Evolutionary conservation across 2,888 invertebrate genomes (phyloP), one percentile per base, ranked within the genome.

Genomic region (Linnaemya tessellans): DNA sequence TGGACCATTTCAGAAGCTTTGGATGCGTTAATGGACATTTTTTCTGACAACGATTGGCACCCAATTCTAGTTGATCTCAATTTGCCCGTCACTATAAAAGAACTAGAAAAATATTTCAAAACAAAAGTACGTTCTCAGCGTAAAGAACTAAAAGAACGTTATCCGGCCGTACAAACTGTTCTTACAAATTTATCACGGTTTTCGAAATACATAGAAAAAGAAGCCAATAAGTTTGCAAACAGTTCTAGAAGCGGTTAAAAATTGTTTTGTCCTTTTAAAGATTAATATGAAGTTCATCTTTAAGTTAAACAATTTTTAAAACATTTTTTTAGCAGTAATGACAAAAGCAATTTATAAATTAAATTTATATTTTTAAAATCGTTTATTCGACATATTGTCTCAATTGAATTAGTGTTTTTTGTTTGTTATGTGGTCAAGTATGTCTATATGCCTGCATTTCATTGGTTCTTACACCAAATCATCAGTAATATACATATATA

Each of bases 21-120:
- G 51, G 97, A 97, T 89, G 94, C 95, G 0, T 89, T 96, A 35
- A 95, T 96, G 92, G 97, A 97, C 90, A 94, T 97, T 87, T 97
- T 96, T 91, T 94, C 95, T 0, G 96, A 96, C 89, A 96, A 97
- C 89, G 95, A 96, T 89, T 95, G 95, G 78, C 95, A 96, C 90
- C 89, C 90, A 22, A 92, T 96, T 80, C 95, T 96, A 0, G 93
- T 93, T 83, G 95, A 95, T 89, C 93, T 96, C 18, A 93, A 94
- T 87, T 93, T 96, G 68, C 93, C 95, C 2, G 94, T 94, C n/a
- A 95, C 94, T 89, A 91, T 96, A 18, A 92, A 93, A 46, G 89
- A 92, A 15, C 88, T 96, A 30, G 92, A 94, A 43, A 95, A 95
- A 38, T 91, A 93, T 79, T 93, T 96, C 80, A 96, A 95, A 90